Evolutionary conservation across 2,797 vertebrate species (phyloP).

Genomic region (Setipinna tenuifilis): DNA sequence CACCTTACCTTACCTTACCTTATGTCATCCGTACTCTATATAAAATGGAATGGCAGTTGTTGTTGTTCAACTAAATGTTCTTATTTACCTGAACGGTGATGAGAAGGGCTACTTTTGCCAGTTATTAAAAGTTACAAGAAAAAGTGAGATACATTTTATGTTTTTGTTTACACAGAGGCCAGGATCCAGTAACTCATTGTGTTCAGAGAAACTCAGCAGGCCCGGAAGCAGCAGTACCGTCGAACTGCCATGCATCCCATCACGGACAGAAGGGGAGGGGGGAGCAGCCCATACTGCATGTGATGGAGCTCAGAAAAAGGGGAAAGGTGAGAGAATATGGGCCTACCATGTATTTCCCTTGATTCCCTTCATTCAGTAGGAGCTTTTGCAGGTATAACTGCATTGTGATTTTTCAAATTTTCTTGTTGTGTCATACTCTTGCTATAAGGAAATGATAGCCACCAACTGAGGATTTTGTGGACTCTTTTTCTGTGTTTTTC

Average conservation of each 20-base stretch:
- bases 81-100: too few species aligned
- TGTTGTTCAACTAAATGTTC: too few species aligned
- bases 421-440: too few species aligned
- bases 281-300: background rate
- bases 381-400: background rate
- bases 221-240: slow-evolving; percentile 55
- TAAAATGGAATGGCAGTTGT: too few species aligned
- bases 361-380: background rate
- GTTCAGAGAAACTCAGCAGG: slow-evolving; percentile 62
- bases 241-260: slow-evolving; percentile 68
- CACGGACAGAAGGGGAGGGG: slow-evolving; percentile 36
- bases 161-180: slow-evolving; percentile 68
- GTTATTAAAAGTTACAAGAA: too few species aligned
- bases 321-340: slow-evolving; percentile 9
- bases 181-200: slow-evolving; percentile 71
- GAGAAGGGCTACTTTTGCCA: too few species aligned
- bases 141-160: background rate
- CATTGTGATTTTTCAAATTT: background rate
- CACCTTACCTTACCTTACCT: too few species aligned
- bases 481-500: background rate
- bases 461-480: background rate
- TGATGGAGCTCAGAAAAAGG: background rate
- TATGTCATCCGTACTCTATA: too few species aligned
- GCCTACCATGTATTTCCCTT: background rate
- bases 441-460: too few species aligned